Base-by-base conservation (phyloP, 2,888 invertebrate species). In the Horisme vitalbata region DNA sequence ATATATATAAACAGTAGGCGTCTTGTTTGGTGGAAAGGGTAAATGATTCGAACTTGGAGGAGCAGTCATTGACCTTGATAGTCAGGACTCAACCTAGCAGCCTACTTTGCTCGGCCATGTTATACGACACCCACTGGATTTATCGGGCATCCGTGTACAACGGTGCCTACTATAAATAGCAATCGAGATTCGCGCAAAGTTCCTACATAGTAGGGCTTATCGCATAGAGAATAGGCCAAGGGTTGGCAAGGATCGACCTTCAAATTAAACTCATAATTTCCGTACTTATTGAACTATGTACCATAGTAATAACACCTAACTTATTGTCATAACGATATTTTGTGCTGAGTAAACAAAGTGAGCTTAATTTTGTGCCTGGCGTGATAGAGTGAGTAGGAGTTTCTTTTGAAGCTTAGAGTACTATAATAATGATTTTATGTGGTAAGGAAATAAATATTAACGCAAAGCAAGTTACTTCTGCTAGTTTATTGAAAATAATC, bases 121-220 rank as follows among this genome's bases (percentile, higher is more conserved):
- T 53, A 34, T 37, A 27, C 34, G 48, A 43, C 61, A 57, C 55
- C 54, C 54, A 57, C 55, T 58, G 55, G 60, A 59, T 48, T 63
- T 58, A 63, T 58, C 56, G 54, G 45, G 57, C 55, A 61, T 63
- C 59, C 58, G 61, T 59, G 52, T 59, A 45, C 63, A 71, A 68
- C 68, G 69, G 69, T 66, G 59, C 51, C 45, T 36, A 33, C 41
- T 58, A 55, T 55, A 52, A 56, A 56, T 52, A 58, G 44, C 32
- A 18, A 14, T 20, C 20, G 10, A 30, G 26, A 26, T 46, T 33
- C 41, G 35, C 41, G 13, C 41, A 20, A 41, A 34, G 24, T 45
- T 34, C 24, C 32, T 39, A 47, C 46, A 44, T 50, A 35, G 33
- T 37, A 45, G 26, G 37, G 30, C 27, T n/a, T 34, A 45, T 45